Evolutionary conservation across 2,888 invertebrate genomes (phyloP).

Genomic region (Deilephila elpenor): DNA sequence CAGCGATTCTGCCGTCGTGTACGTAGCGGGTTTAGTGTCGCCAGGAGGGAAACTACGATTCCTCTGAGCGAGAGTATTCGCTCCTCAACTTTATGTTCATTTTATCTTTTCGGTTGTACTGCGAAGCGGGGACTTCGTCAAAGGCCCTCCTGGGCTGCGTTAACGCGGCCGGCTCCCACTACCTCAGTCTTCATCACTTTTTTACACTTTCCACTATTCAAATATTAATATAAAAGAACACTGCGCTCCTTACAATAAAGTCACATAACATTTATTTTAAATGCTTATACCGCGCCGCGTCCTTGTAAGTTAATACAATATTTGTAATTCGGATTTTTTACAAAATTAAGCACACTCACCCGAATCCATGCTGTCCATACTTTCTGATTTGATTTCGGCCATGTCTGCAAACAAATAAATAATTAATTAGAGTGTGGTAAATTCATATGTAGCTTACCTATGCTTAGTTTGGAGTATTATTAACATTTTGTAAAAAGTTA

Average conservation of each 20-base stretch:
- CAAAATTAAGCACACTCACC: slow-evolving; percentile 56
- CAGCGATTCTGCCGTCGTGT: slow-evolving; percentile 62
- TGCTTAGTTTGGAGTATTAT: not conserved
- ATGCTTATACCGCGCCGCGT: not conserved
- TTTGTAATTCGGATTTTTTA: slow-evolving; percentile 19
- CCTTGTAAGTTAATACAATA: not conserved
- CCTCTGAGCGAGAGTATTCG: slow-evolving; percentile 80
- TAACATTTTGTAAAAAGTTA: not conserved
- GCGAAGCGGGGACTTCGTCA: slow-evolving; percentile 76
- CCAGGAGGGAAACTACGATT: slow-evolving; percentile 80
- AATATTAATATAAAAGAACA: slow-evolving; percentile 72
- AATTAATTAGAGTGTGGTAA: not conserved
- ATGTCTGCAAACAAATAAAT: slow-evolving; percentile 69
- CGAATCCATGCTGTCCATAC: slow-evolving; percentile 81
- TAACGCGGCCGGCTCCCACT: slow-evolving; percentile 73
- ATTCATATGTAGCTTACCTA: not conserved
- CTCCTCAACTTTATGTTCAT: slow-evolving; percentile 84
- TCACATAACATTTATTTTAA: slow-evolving; percentile 12
- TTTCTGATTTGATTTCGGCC: slow-evolving; percentile 77
- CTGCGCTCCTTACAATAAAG: slow-evolving; percentile 38
- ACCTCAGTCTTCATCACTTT: slow-evolving; percentile 72
- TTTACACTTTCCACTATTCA: slow-evolving; percentile 77
- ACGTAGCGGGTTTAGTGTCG: slow-evolving; percentile 75
- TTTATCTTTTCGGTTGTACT: slow-evolving; percentile 84
- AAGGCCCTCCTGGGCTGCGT: slow-evolving; percentile 82